A percentile compares a stretch with the other conserved stretches of the same genome.
Conservation (phyloP, 2,797 vertebrate genomes). For the Ciconia nigra region DNA sequence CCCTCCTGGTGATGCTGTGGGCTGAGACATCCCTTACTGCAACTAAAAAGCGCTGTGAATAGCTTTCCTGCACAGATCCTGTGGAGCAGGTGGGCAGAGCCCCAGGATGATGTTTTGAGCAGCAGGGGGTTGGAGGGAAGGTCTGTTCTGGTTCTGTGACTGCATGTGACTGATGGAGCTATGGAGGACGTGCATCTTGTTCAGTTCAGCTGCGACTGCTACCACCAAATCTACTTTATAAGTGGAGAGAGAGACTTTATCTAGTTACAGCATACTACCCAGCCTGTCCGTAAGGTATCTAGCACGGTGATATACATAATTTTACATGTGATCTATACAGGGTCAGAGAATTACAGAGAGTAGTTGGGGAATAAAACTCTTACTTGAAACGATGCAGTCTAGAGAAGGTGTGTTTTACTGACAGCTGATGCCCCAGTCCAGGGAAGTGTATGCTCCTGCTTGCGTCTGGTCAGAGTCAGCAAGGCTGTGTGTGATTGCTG, state of each 20-base stretch:
- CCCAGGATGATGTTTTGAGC: rapidly evolving
- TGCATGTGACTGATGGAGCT: not conserved
- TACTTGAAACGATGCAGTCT: not conserved
- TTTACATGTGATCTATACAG: not conserved
- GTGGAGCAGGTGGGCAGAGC: not conserved
- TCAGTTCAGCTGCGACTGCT: not conserved
- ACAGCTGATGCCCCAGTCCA: not conserved
- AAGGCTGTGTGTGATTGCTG: not conserved
- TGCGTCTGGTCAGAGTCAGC: not conserved
- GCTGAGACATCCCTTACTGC: not conserved
- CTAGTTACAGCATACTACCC: not conserved
- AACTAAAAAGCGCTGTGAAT: rapidly evolving
- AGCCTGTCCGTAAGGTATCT: not conserved
- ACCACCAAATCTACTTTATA: not conserved
- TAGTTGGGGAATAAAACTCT: not conserved
- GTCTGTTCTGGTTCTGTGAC: not conserved
- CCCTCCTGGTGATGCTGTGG: not conserved
- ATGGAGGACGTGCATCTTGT: not conserved
- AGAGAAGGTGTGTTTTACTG: not conserved
- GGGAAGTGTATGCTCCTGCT: not conserved
- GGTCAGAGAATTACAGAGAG: not conserved
- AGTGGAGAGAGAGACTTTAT: not conserved
- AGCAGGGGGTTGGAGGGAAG: not conserved
- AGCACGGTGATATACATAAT: not conserved
- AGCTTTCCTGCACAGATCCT: not conserved